phyloP scores from a whole-genome alignment of 2,797 vertebrate species.

The Bryconaethiops microstoma region DNA sequence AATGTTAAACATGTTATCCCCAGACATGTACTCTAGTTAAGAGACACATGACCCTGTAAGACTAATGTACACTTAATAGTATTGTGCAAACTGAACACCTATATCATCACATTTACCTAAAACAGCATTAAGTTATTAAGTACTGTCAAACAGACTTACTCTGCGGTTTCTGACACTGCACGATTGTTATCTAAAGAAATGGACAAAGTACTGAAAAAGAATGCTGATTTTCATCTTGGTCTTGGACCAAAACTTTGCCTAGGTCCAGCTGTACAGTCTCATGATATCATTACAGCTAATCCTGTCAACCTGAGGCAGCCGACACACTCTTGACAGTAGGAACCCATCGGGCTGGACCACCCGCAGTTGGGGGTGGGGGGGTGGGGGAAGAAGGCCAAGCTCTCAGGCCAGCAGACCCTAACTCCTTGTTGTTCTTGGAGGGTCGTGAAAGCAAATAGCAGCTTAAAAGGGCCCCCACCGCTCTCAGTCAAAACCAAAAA shows the following conservation, averaged over 20 bases:
- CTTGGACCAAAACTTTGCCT: conserved; percentile 11
- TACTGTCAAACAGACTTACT: neutral
- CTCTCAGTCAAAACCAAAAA: conserved; percentile 92
- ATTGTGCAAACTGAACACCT: neutral
- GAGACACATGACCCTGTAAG: no score
- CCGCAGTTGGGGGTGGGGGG: conserved; percentile 64
- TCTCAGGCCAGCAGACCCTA: conserved; percentile 83
- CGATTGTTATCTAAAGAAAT: neutral
- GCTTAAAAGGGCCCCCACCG: conserved; percentile 86
- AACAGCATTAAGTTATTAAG: no score
- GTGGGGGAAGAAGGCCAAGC: neutral
- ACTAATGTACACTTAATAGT: neutral
- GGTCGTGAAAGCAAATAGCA: conserved; percentile 94
- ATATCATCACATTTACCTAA: neutral
- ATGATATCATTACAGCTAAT: neutral
- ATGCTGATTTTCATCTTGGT: neutral
- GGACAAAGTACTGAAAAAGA: no score
- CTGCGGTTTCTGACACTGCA: neutral
- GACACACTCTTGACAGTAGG: conserved; percentile 12
- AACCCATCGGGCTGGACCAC: conserved; percentile 84
- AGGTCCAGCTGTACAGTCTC: conserved; percentile 6
- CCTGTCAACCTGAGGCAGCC: conserved; percentile 20
- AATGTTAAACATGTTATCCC: no score
- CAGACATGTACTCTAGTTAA: no score
- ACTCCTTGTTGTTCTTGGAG: conserved; percentile 96